Evolutionary conservation across 1,140 invertebrate species (phyloP), one percentile per base, ranked within the genome.

Genomic region (Pseudomyrmex concolor): DNA sequence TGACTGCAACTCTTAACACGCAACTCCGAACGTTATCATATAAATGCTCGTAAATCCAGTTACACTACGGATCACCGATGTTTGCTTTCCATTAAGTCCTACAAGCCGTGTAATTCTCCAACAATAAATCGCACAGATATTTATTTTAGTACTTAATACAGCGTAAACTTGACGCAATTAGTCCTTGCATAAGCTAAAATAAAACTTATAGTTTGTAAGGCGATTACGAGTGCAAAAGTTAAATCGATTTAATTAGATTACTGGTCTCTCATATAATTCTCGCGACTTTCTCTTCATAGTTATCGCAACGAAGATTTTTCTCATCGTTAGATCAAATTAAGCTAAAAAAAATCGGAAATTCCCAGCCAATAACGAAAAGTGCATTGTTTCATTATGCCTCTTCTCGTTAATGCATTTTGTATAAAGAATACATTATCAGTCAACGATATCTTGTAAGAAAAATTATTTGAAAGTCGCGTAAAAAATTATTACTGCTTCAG

Each of bases 271-370:
- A 0, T 25, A 34, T 60, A 17, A 59, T 59, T 80, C 55, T 17
- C 19, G 60, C 19, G 12, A 80, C 76, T 80, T 80, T 80, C 76
- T 80, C 76, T 71, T 50, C 1, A 22, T n/a, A 50, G 60, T 71
- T 80, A 34, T 60, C 43, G 43, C 66, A 54, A 8, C 55, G 15
- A 19, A 57, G 67, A 71, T 80, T 80, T 80, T 34, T 80, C 76
- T 15, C 76, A 80, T 13, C 66, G 76, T 71, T 68, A 50, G 55
- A 7, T 34, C 34, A 34, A 15, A 10, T 64, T 55, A 67, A 22
- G 50, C 54, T 60, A 48, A 70, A 70, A 57, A 70, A 57, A 12
- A 1, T 10, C 59, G 54, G 19, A 19, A 70, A 71, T 71, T 43
- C 15, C 54, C 8, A 43, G 43, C 43, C 54, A 8, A 9, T 48